A percentile compares a stretch with the other conserved stretches of the same genome.
phyloP scores from a whole-genome alignment of 1,140 invertebrate species.

The Wasmannia auropunctata region DNA sequence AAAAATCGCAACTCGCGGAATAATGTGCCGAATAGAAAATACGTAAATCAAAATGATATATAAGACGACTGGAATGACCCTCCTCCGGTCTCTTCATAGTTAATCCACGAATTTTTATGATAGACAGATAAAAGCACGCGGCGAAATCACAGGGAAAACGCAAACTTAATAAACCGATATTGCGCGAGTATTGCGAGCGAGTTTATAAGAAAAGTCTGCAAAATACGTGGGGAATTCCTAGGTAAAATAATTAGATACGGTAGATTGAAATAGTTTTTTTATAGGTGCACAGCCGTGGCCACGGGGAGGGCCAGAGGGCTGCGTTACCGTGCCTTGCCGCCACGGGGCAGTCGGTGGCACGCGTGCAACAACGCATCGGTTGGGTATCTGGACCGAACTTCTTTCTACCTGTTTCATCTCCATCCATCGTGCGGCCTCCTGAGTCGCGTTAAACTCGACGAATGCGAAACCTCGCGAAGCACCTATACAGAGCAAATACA shows the following conservation, averaged over 20 bases:
- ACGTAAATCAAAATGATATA: slow-evolving; percentile 36
- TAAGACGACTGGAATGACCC: slow-evolving; percentile 73
- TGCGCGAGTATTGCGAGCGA: slow-evolving; percentile 66
- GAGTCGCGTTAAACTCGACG: slow-evolving; percentile 96
- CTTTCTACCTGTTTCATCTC: slow-evolving; percentile 95
- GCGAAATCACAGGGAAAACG: slow-evolving; percentile 6
- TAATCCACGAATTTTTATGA: slow-evolving; percentile 67
- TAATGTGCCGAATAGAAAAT: slow-evolving; percentile 50
- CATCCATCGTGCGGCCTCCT: slow-evolving; percentile 96
- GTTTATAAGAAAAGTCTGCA: slow-evolving; percentile 74
- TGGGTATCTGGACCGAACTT: slow-evolving; percentile 84
- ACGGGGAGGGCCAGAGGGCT: slow-evolving; percentile 82
- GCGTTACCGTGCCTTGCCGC: slow-evolving; percentile 84
- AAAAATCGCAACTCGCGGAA: slow-evolving; percentile 55
- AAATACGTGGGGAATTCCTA: slow-evolving; percentile 78
- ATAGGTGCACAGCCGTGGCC: slow-evolving; percentile 83
- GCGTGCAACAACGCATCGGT: slow-evolving; percentile 83
- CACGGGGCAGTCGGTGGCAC: slow-evolving; percentile 84
- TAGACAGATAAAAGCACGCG: slow-evolving; percentile 66
- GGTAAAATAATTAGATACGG: slow-evolving; percentile 82
- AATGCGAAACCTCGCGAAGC: slow-evolving; percentile 96
- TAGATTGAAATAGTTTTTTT: slow-evolving; percentile 84
- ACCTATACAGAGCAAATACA: slow-evolving; percentile 90
- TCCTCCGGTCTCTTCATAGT: slow-evolving; percentile 68
- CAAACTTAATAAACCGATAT: slow-evolving; percentile 63